phyloP scores from a whole-genome alignment of 1,140 invertebrate species.

The Ruditapes philippinarum region DNA sequence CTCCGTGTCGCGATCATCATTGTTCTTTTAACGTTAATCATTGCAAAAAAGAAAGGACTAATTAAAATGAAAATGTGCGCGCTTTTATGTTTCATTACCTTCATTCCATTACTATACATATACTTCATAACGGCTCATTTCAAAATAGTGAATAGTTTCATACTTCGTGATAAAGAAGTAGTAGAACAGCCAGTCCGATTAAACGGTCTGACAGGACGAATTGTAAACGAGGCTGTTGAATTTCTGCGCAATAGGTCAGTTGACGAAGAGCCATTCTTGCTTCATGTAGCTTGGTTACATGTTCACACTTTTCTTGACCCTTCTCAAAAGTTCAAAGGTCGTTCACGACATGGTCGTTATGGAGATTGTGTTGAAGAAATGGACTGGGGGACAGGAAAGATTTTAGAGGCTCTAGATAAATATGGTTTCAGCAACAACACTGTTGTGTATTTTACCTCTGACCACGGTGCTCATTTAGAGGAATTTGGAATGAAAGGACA shows the following conservation, averaged over 20 bases:
- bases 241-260: slow-evolving; percentile 72
- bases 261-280: slow-evolving; percentile 76
- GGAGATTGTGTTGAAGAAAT: slow-evolving; percentile 87
- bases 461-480: slow-evolving; percentile 22
- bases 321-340: slow-evolving; percentile 69
- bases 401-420: slow-evolving; percentile 82
- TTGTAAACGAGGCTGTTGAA: slow-evolving; percentile 74
- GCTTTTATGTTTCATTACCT: neutral
- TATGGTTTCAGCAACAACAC: slow-evolving; percentile 80
- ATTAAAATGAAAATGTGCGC: neutral
- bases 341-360: slow-evolving; percentile 80
- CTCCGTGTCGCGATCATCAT: neutral
- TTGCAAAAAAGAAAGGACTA: neutral
- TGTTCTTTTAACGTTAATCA: neutral
- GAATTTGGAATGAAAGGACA: neutral
- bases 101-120: neutral
- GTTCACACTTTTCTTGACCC: slow-evolving; percentile 75
- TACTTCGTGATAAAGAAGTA: slow-evolving; percentile 82
- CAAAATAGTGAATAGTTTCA: slow-evolving; percentile 81
- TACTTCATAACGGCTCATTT: slow-evolving; percentile 73
- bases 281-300: slow-evolving; percentile 78
- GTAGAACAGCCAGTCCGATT: slow-evolving; percentile 83
- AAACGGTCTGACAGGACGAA: slow-evolving; percentile 72
- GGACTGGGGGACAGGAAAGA: slow-evolving; percentile 86
- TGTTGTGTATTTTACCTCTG: slow-evolving; percentile 32